phyloP scores from a whole-genome alignment of 1,140 invertebrate species.

The Drosophila nasuta region DNA sequence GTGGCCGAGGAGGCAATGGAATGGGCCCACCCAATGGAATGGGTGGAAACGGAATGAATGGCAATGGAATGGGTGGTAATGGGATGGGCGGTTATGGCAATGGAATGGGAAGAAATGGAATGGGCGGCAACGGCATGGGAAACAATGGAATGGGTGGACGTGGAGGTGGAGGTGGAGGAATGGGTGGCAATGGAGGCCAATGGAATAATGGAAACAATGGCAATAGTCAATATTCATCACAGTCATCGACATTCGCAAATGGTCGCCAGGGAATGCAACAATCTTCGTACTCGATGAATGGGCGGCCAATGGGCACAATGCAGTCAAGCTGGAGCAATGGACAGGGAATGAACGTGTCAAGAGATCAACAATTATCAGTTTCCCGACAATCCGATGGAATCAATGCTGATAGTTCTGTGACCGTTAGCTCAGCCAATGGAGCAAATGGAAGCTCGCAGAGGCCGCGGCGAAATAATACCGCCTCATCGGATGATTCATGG shows the following conservation, averaged over 20 bases:
- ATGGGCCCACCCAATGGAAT: constrained; percentile 20
- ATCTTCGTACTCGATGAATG: constrained; percentile 28
- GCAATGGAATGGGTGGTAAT: constrained; percentile 1
- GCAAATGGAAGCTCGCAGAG: neutral
- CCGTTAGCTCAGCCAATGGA: neutral
- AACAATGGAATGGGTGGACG: constrained; percentile 18
- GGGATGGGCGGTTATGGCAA: neutral
- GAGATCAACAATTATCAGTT: constrained; percentile 1
- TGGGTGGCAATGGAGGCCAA: constrained; percentile 13
- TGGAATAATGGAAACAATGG: constrained; percentile 29
- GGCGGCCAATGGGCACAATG: constrained; percentile 13
- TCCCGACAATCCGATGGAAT: neutral
- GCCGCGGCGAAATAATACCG: constrained; percentile 11
- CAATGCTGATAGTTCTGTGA: constrained; percentile 1
- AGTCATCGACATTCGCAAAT: constrained; percentile 17
- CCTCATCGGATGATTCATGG: neutral
- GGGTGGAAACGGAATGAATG: constrained; percentile 28
- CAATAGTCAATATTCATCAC: constrained; percentile 19
- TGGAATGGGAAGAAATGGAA: constrained; percentile 13
- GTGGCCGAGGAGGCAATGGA: constrained; percentile 14
- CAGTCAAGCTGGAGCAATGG: constrained; percentile 8
- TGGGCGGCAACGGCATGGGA: constrained; percentile 15
- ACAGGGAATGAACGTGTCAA: constrained; percentile 17
- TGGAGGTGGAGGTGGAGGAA: constrained; percentile 3
- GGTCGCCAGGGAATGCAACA: constrained; percentile 18